Conservation (phyloP, 2,113 vertebrate genomes). For the Leucosticte australis region DNA sequence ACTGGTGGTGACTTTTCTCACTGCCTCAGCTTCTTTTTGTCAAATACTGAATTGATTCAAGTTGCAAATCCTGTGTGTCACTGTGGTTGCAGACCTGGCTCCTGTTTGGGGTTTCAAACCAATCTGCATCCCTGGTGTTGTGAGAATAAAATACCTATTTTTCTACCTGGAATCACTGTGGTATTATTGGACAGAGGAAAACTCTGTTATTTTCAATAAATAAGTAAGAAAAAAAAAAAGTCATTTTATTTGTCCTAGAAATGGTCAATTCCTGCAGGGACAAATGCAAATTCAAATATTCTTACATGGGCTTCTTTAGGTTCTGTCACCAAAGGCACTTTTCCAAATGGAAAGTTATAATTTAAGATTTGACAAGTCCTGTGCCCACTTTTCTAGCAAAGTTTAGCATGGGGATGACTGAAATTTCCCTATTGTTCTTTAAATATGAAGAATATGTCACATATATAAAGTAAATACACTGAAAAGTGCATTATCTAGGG, state of each 20-base stretch:
- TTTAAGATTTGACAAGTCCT: neutral
- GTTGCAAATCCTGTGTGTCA: rapidly evolving
- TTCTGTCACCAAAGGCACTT: neutral
- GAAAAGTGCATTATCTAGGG: neutral
- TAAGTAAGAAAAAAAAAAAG: neutral
- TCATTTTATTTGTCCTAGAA: neutral
- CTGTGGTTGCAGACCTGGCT: neutral
- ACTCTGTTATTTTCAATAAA: neutral
- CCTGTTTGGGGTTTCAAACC: neutral
- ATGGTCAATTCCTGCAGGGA: neutral
- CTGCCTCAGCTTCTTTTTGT: neutral
- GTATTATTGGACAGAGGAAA: neutral
- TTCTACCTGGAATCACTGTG: neutral
- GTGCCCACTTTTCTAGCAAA: neutral
- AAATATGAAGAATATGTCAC: rapidly evolving
- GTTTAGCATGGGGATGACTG: neutral
- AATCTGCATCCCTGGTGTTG: neutral
- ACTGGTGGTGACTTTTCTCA: neutral
- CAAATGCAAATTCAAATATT: neutral
- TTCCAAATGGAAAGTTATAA: neutral
- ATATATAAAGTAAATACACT: neutral
- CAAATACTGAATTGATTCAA: rapidly evolving
- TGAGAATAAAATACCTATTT: neutral
- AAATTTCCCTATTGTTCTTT: neutral
- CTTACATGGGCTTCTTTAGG: neutral